Conservation (phyloP, 2,888 invertebrate genomes). For the Pyrocoelia pectoralis region DNA sequence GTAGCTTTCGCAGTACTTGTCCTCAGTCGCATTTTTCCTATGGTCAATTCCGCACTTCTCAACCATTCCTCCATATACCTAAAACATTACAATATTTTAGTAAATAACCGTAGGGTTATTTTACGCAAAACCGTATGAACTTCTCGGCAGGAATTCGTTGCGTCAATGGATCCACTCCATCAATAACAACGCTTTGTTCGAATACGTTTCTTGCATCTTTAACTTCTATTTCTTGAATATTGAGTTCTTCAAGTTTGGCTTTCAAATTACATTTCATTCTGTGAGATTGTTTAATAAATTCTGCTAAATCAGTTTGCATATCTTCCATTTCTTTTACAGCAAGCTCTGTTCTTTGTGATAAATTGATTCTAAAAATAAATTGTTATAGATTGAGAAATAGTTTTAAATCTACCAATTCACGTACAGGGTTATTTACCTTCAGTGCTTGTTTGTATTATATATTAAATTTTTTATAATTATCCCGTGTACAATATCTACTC, state of each 20-base stretch:
- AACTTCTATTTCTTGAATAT: constrained; percentile 62
- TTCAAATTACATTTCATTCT: constrained; percentile 58
- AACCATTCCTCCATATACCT: constrained; percentile 70
- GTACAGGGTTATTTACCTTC: too few species aligned
- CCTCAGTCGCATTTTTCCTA: constrained; percentile 67
- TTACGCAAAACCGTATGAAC: constrained; percentile 58
- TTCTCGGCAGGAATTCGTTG: constrained; percentile 71
- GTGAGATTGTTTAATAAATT: constrained; percentile 55
- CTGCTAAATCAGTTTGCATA: constrained; percentile 54
- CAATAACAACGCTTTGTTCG: constrained; percentile 62
- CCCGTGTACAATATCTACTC: too few species aligned
- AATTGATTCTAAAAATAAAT: constrained; percentile 60
- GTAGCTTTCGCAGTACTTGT: constrained; percentile 65
- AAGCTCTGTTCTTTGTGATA: constrained; percentile 63
- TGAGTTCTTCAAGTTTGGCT: constrained; percentile 66
- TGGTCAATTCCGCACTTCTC: constrained; percentile 63
- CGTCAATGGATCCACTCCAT: constrained; percentile 66
- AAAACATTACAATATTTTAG: not conserved
- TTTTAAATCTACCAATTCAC: too few species aligned
- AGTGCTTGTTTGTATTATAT: too few species aligned
- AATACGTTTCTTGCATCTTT: constrained; percentile 62
- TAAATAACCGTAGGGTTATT: too few species aligned
- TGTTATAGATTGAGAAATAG: too few species aligned
- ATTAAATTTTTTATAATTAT: too few species aligned
- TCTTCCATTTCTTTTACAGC: constrained; percentile 63